phyloP scores from a whole-genome alignment of 2,113 vertebrate species.

The Albula goreensis region DNA sequence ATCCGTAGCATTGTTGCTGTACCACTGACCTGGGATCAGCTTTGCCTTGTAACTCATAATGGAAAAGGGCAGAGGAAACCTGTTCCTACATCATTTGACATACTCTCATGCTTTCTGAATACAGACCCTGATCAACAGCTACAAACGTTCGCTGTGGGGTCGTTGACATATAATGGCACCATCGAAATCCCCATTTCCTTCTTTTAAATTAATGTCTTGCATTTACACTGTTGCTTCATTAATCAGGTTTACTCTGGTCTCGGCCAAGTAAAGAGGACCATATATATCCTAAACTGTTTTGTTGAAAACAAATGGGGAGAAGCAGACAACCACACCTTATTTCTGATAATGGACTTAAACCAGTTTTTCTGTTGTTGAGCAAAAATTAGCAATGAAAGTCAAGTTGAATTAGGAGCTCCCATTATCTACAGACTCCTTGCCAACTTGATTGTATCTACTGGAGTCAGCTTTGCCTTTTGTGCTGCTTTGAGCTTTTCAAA shows the following conservation, averaged over 20 bases:
- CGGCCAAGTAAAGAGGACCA: not conserved
- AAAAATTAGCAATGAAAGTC: not conserved
- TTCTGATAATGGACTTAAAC: too few relatives aligned
- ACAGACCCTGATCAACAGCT: not conserved
- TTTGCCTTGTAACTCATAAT: too few relatives aligned
- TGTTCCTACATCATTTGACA: too few relatives aligned
- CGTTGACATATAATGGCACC: too few relatives aligned
- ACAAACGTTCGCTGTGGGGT: too few relatives aligned
- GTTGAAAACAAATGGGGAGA: too few relatives aligned
- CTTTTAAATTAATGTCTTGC: not conserved
- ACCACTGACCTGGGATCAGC: too few relatives aligned
- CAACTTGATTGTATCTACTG: not conserved
- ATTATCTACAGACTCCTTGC: not conserved
- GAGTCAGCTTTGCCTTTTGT: not conserved
- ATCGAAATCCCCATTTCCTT: too few relatives aligned
- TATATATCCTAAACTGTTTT: not conserved
- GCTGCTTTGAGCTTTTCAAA: not conserved
- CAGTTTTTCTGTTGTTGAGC: not conserved
- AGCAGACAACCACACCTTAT: too few relatives aligned
- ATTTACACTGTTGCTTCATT: not conserved
- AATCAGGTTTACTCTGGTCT: constrained; percentile 14
- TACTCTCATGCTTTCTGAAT: too few relatives aligned
- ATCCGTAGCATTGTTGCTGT: too few relatives aligned
- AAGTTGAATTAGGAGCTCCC: not conserved
- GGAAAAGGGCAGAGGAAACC: too few relatives aligned